Percentiles rank a stretch among this genome's conserved stretches.
Conservation (phyloP, 2,888 invertebrate species). For the Merodon equestris region DNA sequence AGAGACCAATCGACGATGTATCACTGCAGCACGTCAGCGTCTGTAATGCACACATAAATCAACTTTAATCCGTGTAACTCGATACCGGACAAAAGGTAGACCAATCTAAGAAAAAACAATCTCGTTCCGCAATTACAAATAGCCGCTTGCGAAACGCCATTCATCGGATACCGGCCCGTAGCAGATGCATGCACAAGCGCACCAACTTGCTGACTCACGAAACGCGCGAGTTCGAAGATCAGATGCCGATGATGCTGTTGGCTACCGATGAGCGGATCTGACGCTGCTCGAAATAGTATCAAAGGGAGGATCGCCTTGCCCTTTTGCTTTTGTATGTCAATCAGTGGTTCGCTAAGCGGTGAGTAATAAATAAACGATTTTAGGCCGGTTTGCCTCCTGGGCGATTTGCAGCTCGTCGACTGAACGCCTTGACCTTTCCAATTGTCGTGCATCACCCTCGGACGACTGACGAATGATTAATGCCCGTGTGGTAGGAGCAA, state of each 20-base stretch:
- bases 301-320: conserved; percentile 43
- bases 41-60: conserved; percentile 63
- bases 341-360: conserved; percentile 44
- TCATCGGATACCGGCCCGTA: conserved; percentile 29
- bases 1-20: conserved; percentile 21
- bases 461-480: conserved; percentile 54
- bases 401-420: conserved; percentile 22
- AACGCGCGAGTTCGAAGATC: conserved; percentile 48
- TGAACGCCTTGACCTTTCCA: conserved; percentile 63
- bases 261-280: conserved; percentile 9
- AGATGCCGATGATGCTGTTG: conserved; percentile 26
- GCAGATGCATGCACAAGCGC: conserved; percentile 5
- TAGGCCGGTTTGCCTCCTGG: conserved; percentile 35
- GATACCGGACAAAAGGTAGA: conserved; percentile 53
- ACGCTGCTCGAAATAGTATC: conserved; percentile 42
- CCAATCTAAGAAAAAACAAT: conserved; percentile 9
- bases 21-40: conserved; percentile 56
- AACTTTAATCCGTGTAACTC: conserved; percentile 56
- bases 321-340: conserved; percentile 55
- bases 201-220: conserved; percentile 61
- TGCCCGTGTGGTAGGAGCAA: conserved; percentile 40
- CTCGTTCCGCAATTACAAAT: conserved; percentile 54
- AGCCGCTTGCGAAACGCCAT: conserved; percentile 34
- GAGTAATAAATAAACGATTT: conserved; percentile 57
- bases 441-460: conserved; percentile 63